phyloP scores from a whole-genome alignment of 2,113 vertebrate genomes.

The Gracilinanus agilis region DNA sequence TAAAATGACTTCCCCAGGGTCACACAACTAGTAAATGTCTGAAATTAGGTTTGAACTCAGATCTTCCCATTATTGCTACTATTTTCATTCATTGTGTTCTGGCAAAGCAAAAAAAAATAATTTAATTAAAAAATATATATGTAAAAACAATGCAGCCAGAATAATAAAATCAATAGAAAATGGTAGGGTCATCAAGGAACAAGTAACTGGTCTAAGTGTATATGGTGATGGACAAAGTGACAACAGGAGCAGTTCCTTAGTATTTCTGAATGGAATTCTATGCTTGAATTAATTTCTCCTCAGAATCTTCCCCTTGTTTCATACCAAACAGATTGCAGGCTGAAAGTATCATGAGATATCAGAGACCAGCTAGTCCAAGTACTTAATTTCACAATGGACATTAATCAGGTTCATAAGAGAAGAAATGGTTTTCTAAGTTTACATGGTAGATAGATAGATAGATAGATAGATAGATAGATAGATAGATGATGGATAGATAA shows the following conservation, averaged over 20 bases:
- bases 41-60: neutral
- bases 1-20: neutral
- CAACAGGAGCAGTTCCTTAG: too few relatives aligned
- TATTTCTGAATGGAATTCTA: too few relatives aligned
- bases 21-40: neutral
- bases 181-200: too few relatives aligned
- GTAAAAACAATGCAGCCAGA: too few relatives aligned
- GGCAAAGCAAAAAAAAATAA: too few relatives aligned
- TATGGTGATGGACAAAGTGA: too few relatives aligned
- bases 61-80: neutral
- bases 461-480: neutral
- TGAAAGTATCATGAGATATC: neutral
- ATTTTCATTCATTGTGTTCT: too few relatives aligned
- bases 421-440: neutral
- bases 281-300: too few relatives aligned
- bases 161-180: too few relatives aligned
- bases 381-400: neutral
- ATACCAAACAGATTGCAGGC: neutral
- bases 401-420: neutral
- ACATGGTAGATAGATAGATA: neutral
- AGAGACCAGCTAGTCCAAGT: neutral
- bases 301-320: too few relatives aligned
- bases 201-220: too few relatives aligned
- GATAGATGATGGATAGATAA: neutral
- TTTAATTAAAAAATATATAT: too few relatives aligned